These are phyloP conservation scores for Rhinolophus sinicus DNA, from an alignment of 2,113 vertebrate genomes.

Conservation along the genomic window DNA sequence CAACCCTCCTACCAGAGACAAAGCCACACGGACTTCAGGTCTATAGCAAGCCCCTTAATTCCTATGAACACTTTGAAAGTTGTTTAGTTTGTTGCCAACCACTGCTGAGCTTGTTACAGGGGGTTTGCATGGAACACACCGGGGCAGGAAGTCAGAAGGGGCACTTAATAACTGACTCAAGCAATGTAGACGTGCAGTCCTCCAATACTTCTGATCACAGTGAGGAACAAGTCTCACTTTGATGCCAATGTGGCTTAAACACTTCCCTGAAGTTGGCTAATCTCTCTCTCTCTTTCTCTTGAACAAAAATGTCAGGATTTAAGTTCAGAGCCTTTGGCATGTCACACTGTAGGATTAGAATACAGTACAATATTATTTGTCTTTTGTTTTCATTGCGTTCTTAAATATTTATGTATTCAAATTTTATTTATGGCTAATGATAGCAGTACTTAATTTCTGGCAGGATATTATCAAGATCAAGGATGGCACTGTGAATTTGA, in stretches of 20 bases:
- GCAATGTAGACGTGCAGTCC: background rate
- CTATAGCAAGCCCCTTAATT: background rate
- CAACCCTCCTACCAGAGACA: background rate
- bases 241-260: background rate
- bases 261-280: background rate
- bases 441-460: background rate
- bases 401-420: background rate
- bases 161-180: background rate
- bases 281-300: background rate
- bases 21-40: background rate
- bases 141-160: background rate
- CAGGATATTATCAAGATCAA: background rate
- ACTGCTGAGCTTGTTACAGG: background rate
- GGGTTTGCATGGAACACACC: background rate
- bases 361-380: background rate
- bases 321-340: background rate
- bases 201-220: background rate
- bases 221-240: background rate
- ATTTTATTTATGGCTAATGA: background rate
- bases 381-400: background rate
- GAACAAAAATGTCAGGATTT: background rate
- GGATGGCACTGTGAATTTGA: background rate
- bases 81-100: background rate
- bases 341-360: background rate
- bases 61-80: background rate